phyloP scores from a whole-genome alignment of 2,888 invertebrate genomes.

The Dorcus hopei region DNA sequence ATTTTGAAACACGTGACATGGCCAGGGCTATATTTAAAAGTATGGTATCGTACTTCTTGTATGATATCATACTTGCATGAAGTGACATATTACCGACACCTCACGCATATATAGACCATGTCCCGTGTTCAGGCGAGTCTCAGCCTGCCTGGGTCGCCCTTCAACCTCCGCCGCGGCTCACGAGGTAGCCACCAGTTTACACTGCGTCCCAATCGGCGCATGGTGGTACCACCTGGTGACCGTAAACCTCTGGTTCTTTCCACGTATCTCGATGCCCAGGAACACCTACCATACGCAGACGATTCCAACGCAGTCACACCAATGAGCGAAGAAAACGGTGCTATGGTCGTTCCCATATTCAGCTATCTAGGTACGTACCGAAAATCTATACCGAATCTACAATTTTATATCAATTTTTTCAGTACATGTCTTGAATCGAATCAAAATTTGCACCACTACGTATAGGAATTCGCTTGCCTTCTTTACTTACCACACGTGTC shows the following conservation, averaged over 20 bases:
- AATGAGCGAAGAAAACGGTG: slow-evolving; percentile 96
- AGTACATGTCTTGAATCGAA: too few relatives aligned
- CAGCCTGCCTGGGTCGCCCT: slow-evolving; percentile 95
- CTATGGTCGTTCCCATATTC: slow-evolving; percentile 88
- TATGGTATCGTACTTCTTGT: slow-evolving; percentile 28
- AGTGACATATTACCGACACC: slow-evolving; percentile 33
- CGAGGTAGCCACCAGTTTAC: slow-evolving; percentile 91
- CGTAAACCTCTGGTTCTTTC: slow-evolving; percentile 91
- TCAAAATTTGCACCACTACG: too few relatives aligned
- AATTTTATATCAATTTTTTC: too few relatives aligned
- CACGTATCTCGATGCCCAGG: slow-evolving; percentile 90
- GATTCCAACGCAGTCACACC: slow-evolving; percentile 97
- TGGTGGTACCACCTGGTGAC: slow-evolving; percentile 78
- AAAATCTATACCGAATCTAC: too few relatives aligned
- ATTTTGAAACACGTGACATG: slow-evolving; percentile 16
- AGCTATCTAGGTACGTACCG: slow-evolving; percentile 68
- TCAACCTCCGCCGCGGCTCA: slow-evolving; percentile 87
- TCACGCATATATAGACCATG: slow-evolving; percentile 46
- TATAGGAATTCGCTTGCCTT: too few relatives aligned
- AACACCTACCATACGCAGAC: slow-evolving; percentile 95
- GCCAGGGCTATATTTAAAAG: slow-evolving; percentile 25
- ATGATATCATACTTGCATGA: slow-evolving; percentile 27
- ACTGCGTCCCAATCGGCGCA: slow-evolving; percentile 77
- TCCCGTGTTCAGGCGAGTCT: slow-evolving; percentile 79
- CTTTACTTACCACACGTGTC: too few relatives aligned